Percentiles rank a stretch among this genome's conserved stretches.
These are phyloP conservation scores for Elegia similella DNA, from an alignment of 2,888 invertebrate species.

Conservation along the genomic window DNA sequence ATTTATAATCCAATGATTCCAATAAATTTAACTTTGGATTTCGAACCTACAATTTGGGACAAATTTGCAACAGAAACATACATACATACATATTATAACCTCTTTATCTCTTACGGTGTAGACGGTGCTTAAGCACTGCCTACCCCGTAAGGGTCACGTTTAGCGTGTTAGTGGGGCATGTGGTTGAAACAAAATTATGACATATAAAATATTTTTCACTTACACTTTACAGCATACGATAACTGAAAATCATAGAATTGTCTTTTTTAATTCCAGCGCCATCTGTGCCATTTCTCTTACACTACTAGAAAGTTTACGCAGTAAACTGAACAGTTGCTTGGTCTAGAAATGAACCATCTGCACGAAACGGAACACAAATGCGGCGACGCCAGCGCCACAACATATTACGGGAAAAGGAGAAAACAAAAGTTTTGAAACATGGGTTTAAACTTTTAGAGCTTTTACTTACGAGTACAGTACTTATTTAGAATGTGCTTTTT, in stretches of 20 bases:
- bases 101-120: too few species aligned
- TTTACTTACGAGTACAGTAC: not conserved
- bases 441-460: not conserved
- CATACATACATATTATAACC: too few species aligned
- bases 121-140: too few species aligned
- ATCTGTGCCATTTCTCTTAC: conserved; percentile 35
- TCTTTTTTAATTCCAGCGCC: conserved; percentile 36
- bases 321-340: conserved; percentile 21
- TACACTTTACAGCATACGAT: too few species aligned
- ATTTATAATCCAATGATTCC: too few species aligned
- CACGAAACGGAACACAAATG: conserved; percentile 18
- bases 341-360: conserved; percentile 40
- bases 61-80: too few species aligned
- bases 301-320: conserved; percentile 28
- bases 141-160: too few species aligned
- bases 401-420: conserved; percentile 24
- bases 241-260: not conserved
- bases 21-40: too few species aligned
- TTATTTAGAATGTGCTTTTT: not conserved
- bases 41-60: too few species aligned
- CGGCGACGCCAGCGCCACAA: conserved; percentile 41
- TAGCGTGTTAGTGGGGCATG: too few species aligned
- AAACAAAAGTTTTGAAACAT: conserved; percentile 43
- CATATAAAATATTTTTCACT: too few species aligned
- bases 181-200: too few species aligned